Conservation (phyloP, 2,888 invertebrate species). For the Clistopyga incitator region DNA sequence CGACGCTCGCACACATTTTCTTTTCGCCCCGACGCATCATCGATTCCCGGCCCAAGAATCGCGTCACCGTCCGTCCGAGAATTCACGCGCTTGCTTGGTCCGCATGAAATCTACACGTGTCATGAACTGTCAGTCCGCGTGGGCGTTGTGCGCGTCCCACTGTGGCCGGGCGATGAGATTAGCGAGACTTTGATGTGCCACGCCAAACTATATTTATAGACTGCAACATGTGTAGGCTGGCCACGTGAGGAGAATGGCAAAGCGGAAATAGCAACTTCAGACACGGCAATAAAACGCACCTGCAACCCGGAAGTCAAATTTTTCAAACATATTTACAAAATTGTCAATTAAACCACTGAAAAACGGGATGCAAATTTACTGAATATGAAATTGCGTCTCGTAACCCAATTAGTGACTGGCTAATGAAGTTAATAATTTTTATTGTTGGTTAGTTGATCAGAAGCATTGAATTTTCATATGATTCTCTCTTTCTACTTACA, state of each 20-base stretch:
- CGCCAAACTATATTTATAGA: conserved; percentile 3
- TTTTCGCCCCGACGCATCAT: neutral
- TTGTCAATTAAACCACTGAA: neutral
- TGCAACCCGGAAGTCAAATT: neutral
- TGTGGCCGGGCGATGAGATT: conserved; percentile 4
- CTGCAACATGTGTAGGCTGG: neutral
- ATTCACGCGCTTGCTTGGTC: neutral
- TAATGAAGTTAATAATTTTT: too few relatives aligned
- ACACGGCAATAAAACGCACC: neutral
- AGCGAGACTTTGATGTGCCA: conserved; percentile 1
- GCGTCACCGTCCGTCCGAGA: conserved; percentile 11
- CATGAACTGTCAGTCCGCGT: neutral
- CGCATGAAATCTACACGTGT: conserved; percentile 15
- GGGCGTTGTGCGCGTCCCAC: neutral
- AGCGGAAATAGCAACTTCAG: neutral
- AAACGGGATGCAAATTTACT: too few relatives aligned
- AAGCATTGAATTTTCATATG: too few relatives aligned
- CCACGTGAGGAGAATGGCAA: neutral
- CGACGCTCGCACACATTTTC: neutral
- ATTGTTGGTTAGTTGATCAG: too few relatives aligned
- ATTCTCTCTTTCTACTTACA: too few relatives aligned
- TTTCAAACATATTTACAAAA: neutral
- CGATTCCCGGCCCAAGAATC: neutral
- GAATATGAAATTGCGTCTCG: too few relatives aligned
- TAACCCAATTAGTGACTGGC: too few relatives aligned